Percentiles rank a stretch among this genome's conserved stretches.
Conservation (phyloP, 2,888 invertebrate species). For the Trisateles emortualis region DNA sequence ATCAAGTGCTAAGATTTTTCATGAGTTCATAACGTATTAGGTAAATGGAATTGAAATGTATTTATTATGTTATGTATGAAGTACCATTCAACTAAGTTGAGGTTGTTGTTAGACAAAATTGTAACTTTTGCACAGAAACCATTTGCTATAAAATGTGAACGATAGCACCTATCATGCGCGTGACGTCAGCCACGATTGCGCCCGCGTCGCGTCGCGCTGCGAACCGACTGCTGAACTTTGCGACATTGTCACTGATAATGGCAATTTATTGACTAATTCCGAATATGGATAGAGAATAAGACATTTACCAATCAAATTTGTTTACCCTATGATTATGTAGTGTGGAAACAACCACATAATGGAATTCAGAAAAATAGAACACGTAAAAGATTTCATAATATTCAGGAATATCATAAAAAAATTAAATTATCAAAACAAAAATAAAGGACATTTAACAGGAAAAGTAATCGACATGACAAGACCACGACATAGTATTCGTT, state of each 20-base stretch:
- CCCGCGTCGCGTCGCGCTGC: constrained; percentile 32
- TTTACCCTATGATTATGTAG: neutral
- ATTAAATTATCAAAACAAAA: neutral
- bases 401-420: too few species aligned
- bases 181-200: constrained; percentile 75
- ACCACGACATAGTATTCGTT: neutral
- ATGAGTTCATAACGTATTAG: too few species aligned
- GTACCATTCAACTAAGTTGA: neutral
- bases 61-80: too few species aligned
- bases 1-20: too few species aligned
- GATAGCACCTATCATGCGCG: constrained; percentile 69
- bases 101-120: constrained; percentile 10
- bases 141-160: constrained; percentile 55
- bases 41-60: too few species aligned
- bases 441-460: neutral
- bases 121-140: constrained; percentile 61
- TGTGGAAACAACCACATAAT: too few species aligned
- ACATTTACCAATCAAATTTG: constrained; percentile 20
- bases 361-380: too few species aligned
- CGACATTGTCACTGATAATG: constrained; percentile 77
- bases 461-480: neutral
- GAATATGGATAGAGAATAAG: constrained; percentile 50
- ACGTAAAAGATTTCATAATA: too few species aligned
- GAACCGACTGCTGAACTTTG: constrained; percentile 71
- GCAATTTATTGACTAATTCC: constrained; percentile 66